A percentile compares a stretch with the other conserved stretches of the same genome.
Conservation (phyloP, 2,113 vertebrate genomes). For the Callipepla squamata region DNA sequence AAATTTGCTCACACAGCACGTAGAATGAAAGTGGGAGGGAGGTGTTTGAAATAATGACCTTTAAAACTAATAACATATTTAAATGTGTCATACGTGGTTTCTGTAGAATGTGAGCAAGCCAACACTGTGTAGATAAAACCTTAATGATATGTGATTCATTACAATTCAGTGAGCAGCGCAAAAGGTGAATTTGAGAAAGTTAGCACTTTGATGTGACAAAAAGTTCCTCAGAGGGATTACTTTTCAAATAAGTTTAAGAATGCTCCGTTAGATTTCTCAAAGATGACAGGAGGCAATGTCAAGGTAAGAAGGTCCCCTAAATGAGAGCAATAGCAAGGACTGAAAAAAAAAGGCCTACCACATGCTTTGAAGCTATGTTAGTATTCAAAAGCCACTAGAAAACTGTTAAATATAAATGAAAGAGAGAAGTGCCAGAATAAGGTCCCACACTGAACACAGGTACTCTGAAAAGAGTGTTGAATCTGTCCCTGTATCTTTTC, state of each 20-base stretch:
- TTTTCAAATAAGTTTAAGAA: slow-evolving; percentile 11
- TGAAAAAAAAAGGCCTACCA: background rate
- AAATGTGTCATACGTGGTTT: slow-evolving; percentile 5
- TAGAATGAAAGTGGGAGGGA: background rate
- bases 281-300: background rate
- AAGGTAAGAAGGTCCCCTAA: background rate
- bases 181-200: background rate
- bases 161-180: background rate
- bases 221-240: background rate
- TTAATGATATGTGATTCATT: background rate
- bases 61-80: slow-evolving; percentile 1
- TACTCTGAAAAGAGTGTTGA: background rate
- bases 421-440: background rate
- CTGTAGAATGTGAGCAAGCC: background rate
- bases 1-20: slow-evolving; percentile 19
- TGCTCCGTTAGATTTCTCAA: background rate
- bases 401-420: background rate
- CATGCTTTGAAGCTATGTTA: background rate
- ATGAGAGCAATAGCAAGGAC: background rate
- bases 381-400: background rate
- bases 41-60: background rate
- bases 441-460: background rate
- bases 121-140: background rate
- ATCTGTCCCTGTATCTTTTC: background rate
- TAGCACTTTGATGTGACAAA: background rate